Conservation (phyloP, 2,888 invertebrate species). For the Eilema depressum region DNA sequence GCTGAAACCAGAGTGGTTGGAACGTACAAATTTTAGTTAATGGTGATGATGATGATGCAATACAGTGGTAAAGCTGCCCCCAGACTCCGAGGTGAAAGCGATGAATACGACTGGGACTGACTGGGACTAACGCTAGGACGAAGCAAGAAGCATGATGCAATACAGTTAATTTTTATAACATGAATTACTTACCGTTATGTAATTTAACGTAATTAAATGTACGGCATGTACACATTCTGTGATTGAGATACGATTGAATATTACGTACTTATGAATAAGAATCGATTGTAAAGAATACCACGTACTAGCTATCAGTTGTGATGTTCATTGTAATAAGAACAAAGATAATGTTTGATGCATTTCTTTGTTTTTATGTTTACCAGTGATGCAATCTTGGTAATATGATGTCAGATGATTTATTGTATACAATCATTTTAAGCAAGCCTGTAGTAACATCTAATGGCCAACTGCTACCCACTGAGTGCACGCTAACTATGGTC, state of each 20-base stretch:
- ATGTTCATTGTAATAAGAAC: conserved; percentile 48
- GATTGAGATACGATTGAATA: conserved; percentile 45
- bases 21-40: conserved; percentile 22
- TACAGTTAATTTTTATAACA: conserved; percentile 27
- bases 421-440: conserved; percentile 28
- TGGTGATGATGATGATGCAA: too few species aligned
- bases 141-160: too few species aligned
- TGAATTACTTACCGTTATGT: conserved; percentile 30
- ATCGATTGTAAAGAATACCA: conserved; percentile 46
- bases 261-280: conserved; percentile 44
- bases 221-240: conserved; percentile 32
- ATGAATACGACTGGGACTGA: too few species aligned
- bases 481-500: conserved; percentile 2
- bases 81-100: too few species aligned
- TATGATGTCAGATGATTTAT: conserved; percentile 37
- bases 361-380: conserved; percentile 40
- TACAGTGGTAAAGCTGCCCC: too few species aligned
- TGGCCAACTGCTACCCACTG: conserved; percentile 4
- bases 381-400: conserved; percentile 38
- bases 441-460: conserved; percentile 14
- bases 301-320: conserved; percentile 46
- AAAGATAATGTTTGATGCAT: conserved; percentile 43
- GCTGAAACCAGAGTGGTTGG: conserved; percentile 19
- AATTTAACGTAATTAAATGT: conserved; percentile 34
- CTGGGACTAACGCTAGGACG: too few species aligned